These are phyloP conservation scores for Nanorana parkeri DNA, from an alignment of 2,113 vertebrate genomes.

Conservation along the genomic window DNA sequence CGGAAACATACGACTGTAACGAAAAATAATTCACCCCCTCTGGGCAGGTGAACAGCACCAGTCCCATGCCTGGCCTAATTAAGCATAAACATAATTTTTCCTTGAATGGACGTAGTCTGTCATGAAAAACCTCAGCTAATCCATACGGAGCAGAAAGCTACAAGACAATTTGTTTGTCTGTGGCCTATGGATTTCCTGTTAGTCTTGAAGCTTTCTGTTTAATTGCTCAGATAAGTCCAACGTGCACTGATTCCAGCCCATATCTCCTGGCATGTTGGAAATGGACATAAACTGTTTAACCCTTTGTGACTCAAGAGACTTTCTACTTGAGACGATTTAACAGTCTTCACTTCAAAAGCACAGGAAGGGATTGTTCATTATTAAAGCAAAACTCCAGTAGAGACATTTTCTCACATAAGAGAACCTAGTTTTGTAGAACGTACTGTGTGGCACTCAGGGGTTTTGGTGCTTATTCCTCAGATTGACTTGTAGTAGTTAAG, in stretches of 20 bases:
- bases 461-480: too few species aligned
- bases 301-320: constrained; percentile 1
- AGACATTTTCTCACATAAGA: too few species aligned
- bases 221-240: constrained; percentile 57
- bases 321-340: background rate
- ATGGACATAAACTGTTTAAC: constrained; percentile 34
- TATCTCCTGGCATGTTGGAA: constrained; percentile 39
- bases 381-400: too few species aligned
- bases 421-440: too few species aligned
- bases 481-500: too few species aligned
- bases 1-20: background rate
- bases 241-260: constrained; percentile 38
- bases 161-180: constrained; percentile 58
- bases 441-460: too few species aligned
- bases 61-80: constrained; percentile 32
- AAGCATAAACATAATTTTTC: constrained; percentile 45
- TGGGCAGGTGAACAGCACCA: constrained; percentile 10
- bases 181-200: constrained; percentile 58
- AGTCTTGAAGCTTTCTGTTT: constrained; percentile 58
- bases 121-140: constrained; percentile 57
- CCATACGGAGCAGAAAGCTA: constrained; percentile 54
- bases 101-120: constrained; percentile 49
- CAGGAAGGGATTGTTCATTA: too few species aligned
- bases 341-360: too few species aligned
- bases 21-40: constrained; percentile 4